phyloP scores from a whole-genome alignment of 2,113 vertebrate genomes.

The Nycticebus coucang region DNA sequence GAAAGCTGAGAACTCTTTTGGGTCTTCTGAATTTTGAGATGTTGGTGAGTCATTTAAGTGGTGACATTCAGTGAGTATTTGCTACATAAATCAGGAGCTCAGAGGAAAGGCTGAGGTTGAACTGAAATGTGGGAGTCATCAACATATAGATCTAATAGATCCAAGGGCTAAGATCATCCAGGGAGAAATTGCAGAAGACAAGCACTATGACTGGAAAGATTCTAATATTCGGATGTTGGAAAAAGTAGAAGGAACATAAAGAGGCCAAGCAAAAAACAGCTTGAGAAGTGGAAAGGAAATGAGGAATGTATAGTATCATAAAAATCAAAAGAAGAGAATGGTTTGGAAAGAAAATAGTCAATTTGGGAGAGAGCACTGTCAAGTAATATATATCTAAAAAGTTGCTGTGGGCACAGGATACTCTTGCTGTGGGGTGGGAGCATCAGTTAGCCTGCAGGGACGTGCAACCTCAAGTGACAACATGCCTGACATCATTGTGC shows the following conservation, averaged over 20 bases:
- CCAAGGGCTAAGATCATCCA: not conserved
- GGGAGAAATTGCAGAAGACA: not conserved
- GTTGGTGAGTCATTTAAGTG: not conserved
- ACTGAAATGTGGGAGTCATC: not conserved
- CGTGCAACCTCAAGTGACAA: not conserved
- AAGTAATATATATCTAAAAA: not conserved
- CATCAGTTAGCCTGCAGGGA: not conserved
- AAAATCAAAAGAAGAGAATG: not conserved
- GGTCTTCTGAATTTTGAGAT: not conserved
- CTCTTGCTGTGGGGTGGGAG: rapidly evolving
- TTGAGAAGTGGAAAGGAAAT: not conserved
- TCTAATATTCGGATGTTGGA: not conserved
- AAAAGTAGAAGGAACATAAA: not conserved
- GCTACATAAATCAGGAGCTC: not conserved
- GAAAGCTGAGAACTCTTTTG: not conserved
- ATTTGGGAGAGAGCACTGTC: not conserved
- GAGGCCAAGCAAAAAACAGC: not conserved
- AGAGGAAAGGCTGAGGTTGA: not conserved
- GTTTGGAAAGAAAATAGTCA: slow-evolving; percentile 8
- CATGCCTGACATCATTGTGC: not conserved
- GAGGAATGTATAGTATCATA: not conserved
- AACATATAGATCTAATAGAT: not conserved
- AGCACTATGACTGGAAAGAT: not conserved
- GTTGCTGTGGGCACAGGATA: not conserved
- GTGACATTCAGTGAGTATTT: not conserved